phyloP scores from a whole-genome alignment of 2,113 vertebrate genomes.

The Cardinalis cardinalis region DNA sequence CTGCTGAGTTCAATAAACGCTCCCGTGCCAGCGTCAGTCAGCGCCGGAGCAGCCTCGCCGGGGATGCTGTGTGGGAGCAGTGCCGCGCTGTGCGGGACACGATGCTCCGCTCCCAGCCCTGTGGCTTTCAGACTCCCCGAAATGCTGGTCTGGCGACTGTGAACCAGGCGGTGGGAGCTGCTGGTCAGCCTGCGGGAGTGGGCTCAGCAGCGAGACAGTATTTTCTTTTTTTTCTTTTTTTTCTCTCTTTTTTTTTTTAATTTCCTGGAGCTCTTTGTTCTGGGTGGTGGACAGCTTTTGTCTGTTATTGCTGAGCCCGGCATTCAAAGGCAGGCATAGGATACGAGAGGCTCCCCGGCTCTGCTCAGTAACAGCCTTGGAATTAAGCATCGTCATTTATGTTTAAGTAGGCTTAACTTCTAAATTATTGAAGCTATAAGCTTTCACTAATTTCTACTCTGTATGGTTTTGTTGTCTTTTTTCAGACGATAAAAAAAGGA shows the following conservation, averaged over 20 bases:
- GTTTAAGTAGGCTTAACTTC: slow-evolving; percentile 64
- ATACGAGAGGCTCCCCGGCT: slow-evolving; percentile 54
- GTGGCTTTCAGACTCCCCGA: background rate
- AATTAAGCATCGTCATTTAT: slow-evolving; percentile 61
- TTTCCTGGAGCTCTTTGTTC: slow-evolving; percentile 76
- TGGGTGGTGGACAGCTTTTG: slow-evolving; percentile 74
- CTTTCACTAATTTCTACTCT: slow-evolving; percentile 52
- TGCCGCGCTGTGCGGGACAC: background rate
- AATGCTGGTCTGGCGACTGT: background rate
- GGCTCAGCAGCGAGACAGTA: background rate
- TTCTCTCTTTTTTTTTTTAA: slow-evolving; percentile 41
- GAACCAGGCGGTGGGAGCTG: background rate
- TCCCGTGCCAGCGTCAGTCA: background rate
- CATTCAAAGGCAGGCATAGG: slow-evolving; percentile 46
- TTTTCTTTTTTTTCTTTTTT: background rate
- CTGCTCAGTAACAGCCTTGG: slow-evolving; percentile 66
- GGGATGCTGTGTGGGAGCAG: background rate
- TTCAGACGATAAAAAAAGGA: background rate
- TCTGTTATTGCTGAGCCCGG: slow-evolving; percentile 69
- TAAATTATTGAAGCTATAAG: slow-evolving; percentile 67
- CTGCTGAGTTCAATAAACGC: background rate
- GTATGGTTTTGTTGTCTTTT: background rate
- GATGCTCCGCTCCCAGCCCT: background rate
- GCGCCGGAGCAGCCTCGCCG: background rate
- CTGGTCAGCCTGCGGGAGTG: background rate